Base-by-base conservation (phyloP, 2,797 vertebrate species). In the Paratrypauchen microcephalus region DNA sequence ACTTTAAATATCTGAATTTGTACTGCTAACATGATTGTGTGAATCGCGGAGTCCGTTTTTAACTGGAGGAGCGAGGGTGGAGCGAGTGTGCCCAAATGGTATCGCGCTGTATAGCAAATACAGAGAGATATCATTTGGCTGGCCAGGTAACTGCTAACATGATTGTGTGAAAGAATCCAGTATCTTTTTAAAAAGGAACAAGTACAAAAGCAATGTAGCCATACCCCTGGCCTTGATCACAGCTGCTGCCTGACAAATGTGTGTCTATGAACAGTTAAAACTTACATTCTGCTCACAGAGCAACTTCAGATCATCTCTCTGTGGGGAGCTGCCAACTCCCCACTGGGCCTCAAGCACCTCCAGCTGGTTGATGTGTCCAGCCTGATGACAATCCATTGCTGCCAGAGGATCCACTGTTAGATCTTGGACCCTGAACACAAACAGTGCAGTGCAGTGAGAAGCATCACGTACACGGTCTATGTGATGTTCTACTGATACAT, bases 261-360 rank as follows among this genome's bases (percentile, higher is more conserved):
- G 16, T 56, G 13, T 57, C 55, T 28, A 26, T 56, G 21, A 56
- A 23, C 12, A 28, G 24, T 28, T 57, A 28, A n/a, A 28, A 8
- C 55, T 95, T 90, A 99, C 97, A 0, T 99, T 99, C 91, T 98
- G 97, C 87, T 99, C 97, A 88, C 97, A 99, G 74, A 99, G 96
- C 75, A 99, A 94, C 90, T 99, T 99, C 73, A 99, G 95, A 80
- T 98, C 96, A 79, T 98, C 97, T 70, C 96, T 95, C 83, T 98
- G 97, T 48, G 97, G 96, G 71, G 97, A 98, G 79, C 96, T 98
- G 2, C 96, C 96, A 56, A 99, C 94, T 11, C 95, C 97, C 97
- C 97, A 98, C 88, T 98, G 96, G 1, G 96, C 94, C 84, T 98
- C 97, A 89, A 98, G 86, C 71, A 98, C 95, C 1, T 99, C 96